Base-by-base conservation (phyloP, 2,113 vertebrate species). In the Prietella phreatophila region DNA sequence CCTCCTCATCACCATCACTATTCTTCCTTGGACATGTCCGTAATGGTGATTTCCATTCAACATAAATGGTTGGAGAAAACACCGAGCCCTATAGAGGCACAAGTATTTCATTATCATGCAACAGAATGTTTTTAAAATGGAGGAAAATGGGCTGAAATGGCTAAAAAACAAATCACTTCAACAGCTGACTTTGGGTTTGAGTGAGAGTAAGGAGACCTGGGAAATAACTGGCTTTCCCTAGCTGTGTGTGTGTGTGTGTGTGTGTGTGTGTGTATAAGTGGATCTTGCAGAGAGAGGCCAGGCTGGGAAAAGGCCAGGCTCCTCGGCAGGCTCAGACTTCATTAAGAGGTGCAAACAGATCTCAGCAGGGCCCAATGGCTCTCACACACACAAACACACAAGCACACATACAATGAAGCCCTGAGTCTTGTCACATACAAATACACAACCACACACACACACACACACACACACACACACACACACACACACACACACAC, bases 11-110 rank as follows among this genome's bases (percentile, higher is more conserved):
- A 91, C 95, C 92, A 50, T 90, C 7, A 83, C 92, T 92, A 93
- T 92, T 95, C 91, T 91, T 86, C 90, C 91, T 84, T 75, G 83
- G 71, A 91, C 91, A 88, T 90, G 95, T 94, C 92, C 94, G 92
- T 94, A 94, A 95, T 95, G 96, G 96, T 96, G 96, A 96, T 97
- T 97, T 96, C 95, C 95, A 96, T 96, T 96, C 95, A 96, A 96
- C 94, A 94, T 95, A 96, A 92, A 95, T 93, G 85, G 36, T 25
- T 25, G 30, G 87, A 87, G 65, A 90, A 91, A 92, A 93, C 93
- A 95, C 95, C 96, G 95, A 96, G 94, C 96, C 93, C 76, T 86
- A 86, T 92, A 95, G 93, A 86, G 92, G 92, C 95, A 95, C 93
- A 95, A 94, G 94, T 93, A 95, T 97, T 97, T 96, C 96, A 97